A percentile compares a stretch with the other conserved stretches of the same genome.
Evolutionary conservation across 1,140 invertebrate genomes (phyloP).

Genomic region (Lasaia peninsularis): DNA sequence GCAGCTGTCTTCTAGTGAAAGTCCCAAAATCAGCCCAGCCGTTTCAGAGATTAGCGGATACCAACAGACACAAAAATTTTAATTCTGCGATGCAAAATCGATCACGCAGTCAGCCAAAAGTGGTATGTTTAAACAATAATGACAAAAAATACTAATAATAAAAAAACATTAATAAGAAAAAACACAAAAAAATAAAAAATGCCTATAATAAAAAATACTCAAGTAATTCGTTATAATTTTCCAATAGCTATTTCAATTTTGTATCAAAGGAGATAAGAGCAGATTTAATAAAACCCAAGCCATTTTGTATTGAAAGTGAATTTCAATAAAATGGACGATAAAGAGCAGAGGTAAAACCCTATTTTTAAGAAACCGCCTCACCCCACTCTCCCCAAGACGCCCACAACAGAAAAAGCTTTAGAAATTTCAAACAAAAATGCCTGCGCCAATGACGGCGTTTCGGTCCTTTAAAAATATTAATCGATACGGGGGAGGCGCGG

Average conservation of each 20-base stretch:
- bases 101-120: too few relatives aligned
- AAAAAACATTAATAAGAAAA: too few relatives aligned
- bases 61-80: too few relatives aligned
- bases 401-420: conserved; percentile 68
- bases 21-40: too few relatives aligned
- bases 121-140: too few relatives aligned
- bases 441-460: conserved; percentile 45
- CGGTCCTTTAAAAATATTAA: conserved; percentile 52
- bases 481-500: conserved; percentile 48
- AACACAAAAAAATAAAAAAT: too few relatives aligned
- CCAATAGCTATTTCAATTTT: conserved; percentile 11
- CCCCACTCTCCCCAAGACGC: conserved; percentile 48
- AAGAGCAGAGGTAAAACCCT: conserved; percentile 20
- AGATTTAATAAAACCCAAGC: conserved; percentile 21
- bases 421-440: conserved; percentile 63
- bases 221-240: background rate
- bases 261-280: conserved; percentile 18
- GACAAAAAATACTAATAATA: too few relatives aligned
- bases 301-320: conserved; percentile 22
- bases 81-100: too few relatives aligned
- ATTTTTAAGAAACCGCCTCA: conserved; percentile 41
- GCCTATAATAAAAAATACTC: background rate
- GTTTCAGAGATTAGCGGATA: too few relatives aligned
- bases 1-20: too few relatives aligned
- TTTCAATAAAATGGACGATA: conserved; percentile 19